Conservation (phyloP, 1,140 invertebrate species). For the Atopsyche davidsoni region DNA sequence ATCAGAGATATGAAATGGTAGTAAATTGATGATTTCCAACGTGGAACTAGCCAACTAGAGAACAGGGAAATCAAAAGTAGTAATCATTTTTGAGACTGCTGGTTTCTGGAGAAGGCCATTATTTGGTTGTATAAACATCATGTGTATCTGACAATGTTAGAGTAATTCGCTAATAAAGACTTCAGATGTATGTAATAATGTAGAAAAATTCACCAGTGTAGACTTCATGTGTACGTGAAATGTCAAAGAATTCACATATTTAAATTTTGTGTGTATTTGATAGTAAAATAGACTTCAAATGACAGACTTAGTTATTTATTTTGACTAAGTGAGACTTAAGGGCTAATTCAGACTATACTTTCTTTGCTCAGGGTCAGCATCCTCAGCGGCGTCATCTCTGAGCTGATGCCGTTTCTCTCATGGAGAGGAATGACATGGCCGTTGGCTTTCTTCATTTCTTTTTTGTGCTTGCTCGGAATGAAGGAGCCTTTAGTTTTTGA, state of each 20-base stretch:
- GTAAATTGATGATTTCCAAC: too few relatives aligned
- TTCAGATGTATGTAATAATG: neutral
- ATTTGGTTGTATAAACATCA: too few relatives aligned
- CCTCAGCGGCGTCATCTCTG: slow-evolving; percentile 2
- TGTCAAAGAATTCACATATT: neutral
- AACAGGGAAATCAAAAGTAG: too few relatives aligned
- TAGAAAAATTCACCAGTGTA: neutral
- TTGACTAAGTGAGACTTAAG: neutral
- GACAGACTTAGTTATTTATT: slow-evolving; percentile 1
- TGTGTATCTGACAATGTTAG: too few relatives aligned
- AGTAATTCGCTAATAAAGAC: too few relatives aligned
- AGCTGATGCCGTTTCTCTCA: neutral
- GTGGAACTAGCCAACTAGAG: too few relatives aligned
- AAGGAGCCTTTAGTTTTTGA: slow-evolving; percentile 8
- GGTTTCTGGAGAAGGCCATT: too few relatives aligned
- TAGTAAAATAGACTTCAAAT: neutral
- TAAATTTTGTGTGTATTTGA: neutral
- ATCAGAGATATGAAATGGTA: too few relatives aligned
- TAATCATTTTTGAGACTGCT: too few relatives aligned
- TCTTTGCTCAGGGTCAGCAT: slow-evolving; percentile 25
- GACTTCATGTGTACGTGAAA: neutral
- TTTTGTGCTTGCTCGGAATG: slow-evolving; percentile 6
- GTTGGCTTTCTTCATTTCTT: slow-evolving; percentile 6
- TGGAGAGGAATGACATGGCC: neutral
- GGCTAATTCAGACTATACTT: slow-evolving; percentile 26